Evolutionary conservation across 2,797 vertebrate species (phyloP).

Genomic region (Rhinoraja longicauda): DNA sequence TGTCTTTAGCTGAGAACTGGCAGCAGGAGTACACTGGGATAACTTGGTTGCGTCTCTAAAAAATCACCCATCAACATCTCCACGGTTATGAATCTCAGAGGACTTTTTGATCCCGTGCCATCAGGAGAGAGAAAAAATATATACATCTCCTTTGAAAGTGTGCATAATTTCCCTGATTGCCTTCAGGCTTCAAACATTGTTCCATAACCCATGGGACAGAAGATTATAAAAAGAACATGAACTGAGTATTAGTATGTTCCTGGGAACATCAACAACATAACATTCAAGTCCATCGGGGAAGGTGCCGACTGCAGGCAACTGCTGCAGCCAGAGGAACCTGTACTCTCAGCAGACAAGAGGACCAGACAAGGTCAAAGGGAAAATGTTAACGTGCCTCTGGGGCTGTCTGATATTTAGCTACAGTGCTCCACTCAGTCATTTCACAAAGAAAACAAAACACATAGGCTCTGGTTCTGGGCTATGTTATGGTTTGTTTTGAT

Average conservation of each 20-base stretch:
- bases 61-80: background rate
- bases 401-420: conserved; percentile 32
- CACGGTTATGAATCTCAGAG: background rate
- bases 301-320: conserved; percentile 19
- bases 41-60: background rate
- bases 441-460: conserved; percentile 13
- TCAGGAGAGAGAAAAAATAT: conserved; percentile 2
- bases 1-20: too few species aligned
- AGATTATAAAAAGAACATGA: conserved; percentile 29
- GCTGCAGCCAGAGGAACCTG: conserved; percentile 13
- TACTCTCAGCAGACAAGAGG: background rate
- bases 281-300: conserved; percentile 15
- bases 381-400: conserved; percentile 33
- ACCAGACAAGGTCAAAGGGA: conserved; percentile 32
- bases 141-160: conserved; percentile 8
- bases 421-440: background rate
- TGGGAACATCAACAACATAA: conserved; percentile 34
- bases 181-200: conserved; percentile 18
- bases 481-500: conserved; percentile 27
- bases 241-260: conserved; percentile 27
- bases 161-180: conserved; percentile 11
- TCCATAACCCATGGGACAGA: conserved; percentile 18
- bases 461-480: background rate
- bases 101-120: background rate
- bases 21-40: background rate